Evolutionary conservation across 2,113 vertebrate species (phyloP).

Genomic region (Raja brachyura): DNA sequence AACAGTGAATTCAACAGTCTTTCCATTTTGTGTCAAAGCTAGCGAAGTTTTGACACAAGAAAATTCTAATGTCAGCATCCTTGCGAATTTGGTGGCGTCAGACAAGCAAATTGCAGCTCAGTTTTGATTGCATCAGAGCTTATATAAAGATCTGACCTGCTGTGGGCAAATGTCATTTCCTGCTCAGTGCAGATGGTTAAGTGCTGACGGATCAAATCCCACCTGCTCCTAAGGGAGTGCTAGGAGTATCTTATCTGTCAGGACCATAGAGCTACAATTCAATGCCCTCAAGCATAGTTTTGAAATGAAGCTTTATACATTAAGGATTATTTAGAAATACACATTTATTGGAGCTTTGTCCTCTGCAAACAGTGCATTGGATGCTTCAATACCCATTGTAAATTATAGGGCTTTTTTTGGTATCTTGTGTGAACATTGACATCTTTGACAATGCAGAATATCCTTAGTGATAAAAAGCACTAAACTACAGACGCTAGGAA

Average conservation of each 20-base stretch:
- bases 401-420: not conserved
- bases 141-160: not conserved
- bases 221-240: not conserved
- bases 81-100: no score
- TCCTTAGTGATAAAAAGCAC: not conserved
- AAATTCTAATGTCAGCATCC: no score
- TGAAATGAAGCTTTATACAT: not conserved
- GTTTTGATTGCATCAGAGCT: not conserved
- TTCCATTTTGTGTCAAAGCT: no score
- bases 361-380: not conserved
- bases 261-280: not conserved
- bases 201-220: not conserved
- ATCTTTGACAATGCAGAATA: not conserved
- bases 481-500: no score
- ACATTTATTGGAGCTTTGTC: not conserved
- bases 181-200: not conserved
- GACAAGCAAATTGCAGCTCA: not conserved
- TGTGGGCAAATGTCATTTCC: not conserved
- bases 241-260: not conserved
- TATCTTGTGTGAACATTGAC: not conserved
- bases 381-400: not conserved
- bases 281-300: not conserved
- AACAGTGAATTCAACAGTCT: no score
- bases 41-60: no score
- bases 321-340: not conserved